These are phyloP conservation scores for Diorhabda carinulata DNA, from an alignment of 1,140 invertebrate species.

Conservation along the genomic window DNA sequence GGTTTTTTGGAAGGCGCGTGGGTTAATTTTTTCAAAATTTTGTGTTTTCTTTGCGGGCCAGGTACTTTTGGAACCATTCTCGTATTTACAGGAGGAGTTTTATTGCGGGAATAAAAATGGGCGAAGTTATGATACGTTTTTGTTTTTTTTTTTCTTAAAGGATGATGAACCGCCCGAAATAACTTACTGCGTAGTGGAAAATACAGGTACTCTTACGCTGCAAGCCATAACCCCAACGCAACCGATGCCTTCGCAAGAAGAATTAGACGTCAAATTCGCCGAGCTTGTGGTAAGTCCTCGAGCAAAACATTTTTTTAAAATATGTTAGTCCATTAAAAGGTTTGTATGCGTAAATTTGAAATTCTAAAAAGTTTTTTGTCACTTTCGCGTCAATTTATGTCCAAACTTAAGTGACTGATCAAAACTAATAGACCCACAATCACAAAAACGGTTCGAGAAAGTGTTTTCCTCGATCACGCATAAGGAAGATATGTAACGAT, in stretches of 20 bases:
- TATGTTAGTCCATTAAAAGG: background rate
- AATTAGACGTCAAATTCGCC: conserved; percentile 89
- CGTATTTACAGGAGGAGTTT: no score
- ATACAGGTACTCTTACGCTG: conserved; percentile 76
- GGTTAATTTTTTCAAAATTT: no score
- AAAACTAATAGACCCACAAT: background rate
- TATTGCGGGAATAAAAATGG: no score
- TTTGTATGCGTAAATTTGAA: no score
- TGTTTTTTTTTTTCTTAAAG: conserved; percentile 50
- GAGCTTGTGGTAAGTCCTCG: conserved; percentile 77
- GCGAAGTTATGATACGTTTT: no score
- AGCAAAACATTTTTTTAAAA: background rate
- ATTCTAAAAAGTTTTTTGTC: no score
- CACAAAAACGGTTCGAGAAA: background rate
- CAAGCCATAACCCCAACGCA: conserved; percentile 81
- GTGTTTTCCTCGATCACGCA: background rate
- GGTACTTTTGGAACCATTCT: no score
- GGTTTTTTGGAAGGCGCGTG: no score
- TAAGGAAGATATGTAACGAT: background rate
- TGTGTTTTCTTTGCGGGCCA: no score
- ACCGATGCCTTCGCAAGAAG: conserved; percentile 88
- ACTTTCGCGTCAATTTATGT: no score
- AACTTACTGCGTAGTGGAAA: conserved; percentile 84
- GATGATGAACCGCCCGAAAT: conserved; percentile 89
- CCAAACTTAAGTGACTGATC: no score